Conservation (phyloP, 2,797 vertebrate species). For the Botia almorhae region DNA sequence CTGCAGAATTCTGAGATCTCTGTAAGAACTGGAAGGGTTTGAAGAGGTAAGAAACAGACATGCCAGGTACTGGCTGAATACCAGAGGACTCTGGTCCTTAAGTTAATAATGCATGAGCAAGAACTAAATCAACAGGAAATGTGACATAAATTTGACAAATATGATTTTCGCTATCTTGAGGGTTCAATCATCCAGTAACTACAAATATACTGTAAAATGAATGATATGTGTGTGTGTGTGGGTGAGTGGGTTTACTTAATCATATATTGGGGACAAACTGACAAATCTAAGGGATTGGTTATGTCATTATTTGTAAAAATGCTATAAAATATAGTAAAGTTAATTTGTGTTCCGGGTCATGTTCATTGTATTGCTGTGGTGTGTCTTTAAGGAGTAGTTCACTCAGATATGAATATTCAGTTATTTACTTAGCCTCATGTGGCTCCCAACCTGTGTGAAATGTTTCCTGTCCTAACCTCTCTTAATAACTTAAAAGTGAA, state of each 20-base stretch:
- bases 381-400: too few relatives aligned
- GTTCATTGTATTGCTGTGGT: too few relatives aligned
- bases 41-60: slow-evolving; percentile 48
- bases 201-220: slow-evolving; percentile 5
- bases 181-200: neutral
- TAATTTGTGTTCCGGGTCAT: too few relatives aligned
- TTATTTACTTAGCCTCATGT: neutral
- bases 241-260: neutral
- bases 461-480: too few relatives aligned
- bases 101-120: slow-evolving; percentile 38
- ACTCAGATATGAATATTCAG: neutral
- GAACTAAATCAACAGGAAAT: slow-evolving; percentile 27
- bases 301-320: too few relatives aligned
- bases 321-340: too few relatives aligned
- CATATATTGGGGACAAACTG: neutral
- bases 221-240: neutral
- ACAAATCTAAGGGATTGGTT: too few relatives aligned
- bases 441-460: too few relatives aligned
- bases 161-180: slow-evolving; percentile 17
- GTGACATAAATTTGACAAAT: slow-evolving; percentile 13
- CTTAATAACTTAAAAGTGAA: too few relatives aligned
- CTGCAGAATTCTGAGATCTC: slow-evolving; percentile 29
- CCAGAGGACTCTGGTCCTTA: slow-evolving; percentile 3
- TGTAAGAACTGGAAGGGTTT: slow-evolving; percentile 56
- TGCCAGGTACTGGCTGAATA: slow-evolving; percentile 4